These are phyloP conservation scores for Rafetus swinhoei DNA, from an alignment of 2,113 vertebrate species.

Conservation along the genomic window DNA sequence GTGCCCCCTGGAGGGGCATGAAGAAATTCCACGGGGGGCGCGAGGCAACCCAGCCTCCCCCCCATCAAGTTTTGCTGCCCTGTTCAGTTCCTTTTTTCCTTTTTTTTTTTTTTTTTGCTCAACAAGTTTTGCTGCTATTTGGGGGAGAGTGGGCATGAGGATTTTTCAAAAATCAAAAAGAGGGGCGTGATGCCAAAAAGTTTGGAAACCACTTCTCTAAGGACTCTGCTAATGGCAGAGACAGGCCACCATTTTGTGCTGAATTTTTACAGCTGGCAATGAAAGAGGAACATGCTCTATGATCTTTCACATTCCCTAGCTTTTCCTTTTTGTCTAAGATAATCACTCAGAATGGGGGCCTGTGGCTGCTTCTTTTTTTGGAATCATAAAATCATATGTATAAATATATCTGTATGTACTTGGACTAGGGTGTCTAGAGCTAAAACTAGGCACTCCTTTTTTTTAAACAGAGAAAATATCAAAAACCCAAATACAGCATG, in stretches of 20 bases:
- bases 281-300: not conserved
- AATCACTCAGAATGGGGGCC: not conserved
- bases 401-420: not conserved
- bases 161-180: no score
- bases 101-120: no score
- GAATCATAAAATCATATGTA: not conserved
- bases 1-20: no score
- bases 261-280: conserved; percentile 29
- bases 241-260: conserved; percentile 15
- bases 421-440: not conserved
- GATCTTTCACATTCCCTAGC: conserved; percentile 38
- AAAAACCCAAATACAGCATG: not conserved
- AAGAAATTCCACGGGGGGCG: no score
- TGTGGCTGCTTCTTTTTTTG: not conserved
- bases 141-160: no score
- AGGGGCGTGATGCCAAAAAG: no score
- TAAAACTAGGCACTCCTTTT: not conserved
- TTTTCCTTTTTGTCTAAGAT: not conserved
- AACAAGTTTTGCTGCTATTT: no score
- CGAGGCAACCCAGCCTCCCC: no score
- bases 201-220: not conserved
- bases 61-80: no score
- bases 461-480: not conserved
- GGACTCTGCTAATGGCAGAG: not conserved
- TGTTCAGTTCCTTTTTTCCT: no score